Percentiles rank a stretch among this genome's conserved stretches.
phyloP scores from a whole-genome alignment of 1,140 invertebrate species.

The Eubasilissa regina region DNA sequence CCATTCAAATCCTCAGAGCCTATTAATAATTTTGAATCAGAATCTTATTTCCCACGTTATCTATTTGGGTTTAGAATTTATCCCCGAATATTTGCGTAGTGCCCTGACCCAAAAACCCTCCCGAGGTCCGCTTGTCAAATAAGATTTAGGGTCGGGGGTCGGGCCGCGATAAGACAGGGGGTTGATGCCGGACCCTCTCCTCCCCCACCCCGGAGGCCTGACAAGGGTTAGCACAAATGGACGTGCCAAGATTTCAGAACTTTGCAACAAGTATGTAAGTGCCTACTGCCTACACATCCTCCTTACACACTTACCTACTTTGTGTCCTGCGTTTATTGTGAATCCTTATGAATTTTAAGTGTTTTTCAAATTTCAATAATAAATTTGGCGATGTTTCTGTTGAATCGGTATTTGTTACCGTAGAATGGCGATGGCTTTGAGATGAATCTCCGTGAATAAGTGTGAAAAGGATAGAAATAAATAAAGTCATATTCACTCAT shows the following conservation, averaged over 20 bases:
- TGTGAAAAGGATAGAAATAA: too few relatives aligned
- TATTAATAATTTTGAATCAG: neutral
- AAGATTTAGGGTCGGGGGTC: constrained; percentile 55
- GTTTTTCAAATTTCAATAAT: too few relatives aligned
- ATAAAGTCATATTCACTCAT: too few relatives aligned
- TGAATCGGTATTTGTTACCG: too few relatives aligned
- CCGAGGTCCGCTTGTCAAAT: constrained; percentile 57
- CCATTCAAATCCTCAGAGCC: neutral
- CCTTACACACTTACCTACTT: too few relatives aligned
- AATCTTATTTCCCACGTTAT: constrained; percentile 40
- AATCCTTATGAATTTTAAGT: too few relatives aligned
- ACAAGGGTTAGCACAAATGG: constrained; percentile 60
- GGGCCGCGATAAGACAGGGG: constrained; percentile 35
- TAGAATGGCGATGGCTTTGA: too few relatives aligned
- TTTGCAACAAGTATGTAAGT: constrained; percentile 57
- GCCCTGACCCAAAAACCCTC: constrained; percentile 59
- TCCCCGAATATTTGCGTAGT: constrained; percentile 36
- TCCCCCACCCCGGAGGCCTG: constrained; percentile 42
- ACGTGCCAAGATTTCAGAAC: constrained; percentile 60
- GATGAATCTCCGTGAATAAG: too few relatives aligned
- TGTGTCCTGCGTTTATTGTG: too few relatives aligned
- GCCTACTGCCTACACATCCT: neutral
- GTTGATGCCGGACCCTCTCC: constrained; percentile 41
- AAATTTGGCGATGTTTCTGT: too few relatives aligned
- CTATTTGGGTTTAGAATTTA: constrained; percentile 41